These are phyloP conservation scores for Macrosteles quadrilineatus DNA, from an alignment of 1,140 invertebrate genomes.

Conservation along the genomic window DNA sequence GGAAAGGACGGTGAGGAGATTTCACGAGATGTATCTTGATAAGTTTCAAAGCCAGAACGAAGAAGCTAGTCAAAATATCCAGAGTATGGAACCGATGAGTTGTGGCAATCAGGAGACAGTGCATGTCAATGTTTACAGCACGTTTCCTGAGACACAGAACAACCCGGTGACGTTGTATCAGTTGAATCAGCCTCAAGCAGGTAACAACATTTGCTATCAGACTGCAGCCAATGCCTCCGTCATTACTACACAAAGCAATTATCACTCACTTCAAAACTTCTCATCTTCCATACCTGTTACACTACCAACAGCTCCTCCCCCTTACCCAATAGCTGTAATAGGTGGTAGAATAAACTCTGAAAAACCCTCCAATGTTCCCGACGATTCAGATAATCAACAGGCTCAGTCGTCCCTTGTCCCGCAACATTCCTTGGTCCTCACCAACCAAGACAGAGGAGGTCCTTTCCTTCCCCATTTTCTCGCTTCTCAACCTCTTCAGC, in stretches of 20 bases:
- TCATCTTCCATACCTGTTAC: not conserved
- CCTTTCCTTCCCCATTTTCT: slow-evolving; percentile 8
- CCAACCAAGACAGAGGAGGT: slow-evolving; percentile 12
- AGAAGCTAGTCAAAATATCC: not conserved
- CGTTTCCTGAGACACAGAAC: not conserved
- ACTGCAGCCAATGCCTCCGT: slow-evolving; percentile 3
- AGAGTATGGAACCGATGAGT: not conserved
- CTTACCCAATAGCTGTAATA: slow-evolving; percentile 4
- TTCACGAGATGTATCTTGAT: slow-evolving; percentile 44
- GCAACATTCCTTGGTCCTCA: slow-evolving; percentile 13
- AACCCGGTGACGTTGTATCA: slow-evolving; percentile 2
- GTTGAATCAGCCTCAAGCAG: not conserved
- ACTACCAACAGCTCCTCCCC: not conserved
- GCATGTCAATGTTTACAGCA: not conserved
- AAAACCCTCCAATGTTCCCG: not conserved
- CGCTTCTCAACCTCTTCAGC: slow-evolving; percentile 4
- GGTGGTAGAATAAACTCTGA: not conserved
- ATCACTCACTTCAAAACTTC: slow-evolving; percentile 20
- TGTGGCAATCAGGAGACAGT: not conserved
- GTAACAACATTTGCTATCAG: slow-evolving; percentile 20
- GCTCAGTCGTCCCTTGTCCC: not conserved
- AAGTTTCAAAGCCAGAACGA: slow-evolving; percentile 13
- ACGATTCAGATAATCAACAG: not conserved
- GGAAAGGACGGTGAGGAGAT: slow-evolving; percentile 47
- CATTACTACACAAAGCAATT: slow-evolving; percentile 17